phyloP scores from a whole-genome alignment of 2,113 vertebrate species.

The Megaceryle maxima region DNA sequence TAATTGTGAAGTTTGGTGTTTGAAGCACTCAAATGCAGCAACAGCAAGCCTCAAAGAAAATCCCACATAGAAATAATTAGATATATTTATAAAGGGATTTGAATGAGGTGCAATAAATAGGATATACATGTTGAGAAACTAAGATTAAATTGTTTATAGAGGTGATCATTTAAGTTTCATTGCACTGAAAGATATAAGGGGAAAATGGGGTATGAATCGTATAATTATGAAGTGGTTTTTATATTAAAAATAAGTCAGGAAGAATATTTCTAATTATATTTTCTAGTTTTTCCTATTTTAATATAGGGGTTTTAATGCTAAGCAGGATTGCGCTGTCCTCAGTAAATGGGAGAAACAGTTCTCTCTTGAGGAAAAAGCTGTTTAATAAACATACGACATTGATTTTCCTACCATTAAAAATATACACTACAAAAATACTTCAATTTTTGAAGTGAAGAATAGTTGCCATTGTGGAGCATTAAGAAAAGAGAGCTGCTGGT shows the following conservation, averaged over 20 bases:
- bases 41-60: constrained; percentile 29
- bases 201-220: neutral
- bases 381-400: neutral
- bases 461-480: neutral
- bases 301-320: neutral
- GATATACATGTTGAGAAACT: neutral
- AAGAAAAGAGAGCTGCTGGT: constrained; percentile 11
- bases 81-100: neutral
- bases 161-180: neutral
- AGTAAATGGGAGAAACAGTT: neutral
- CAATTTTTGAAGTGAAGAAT: neutral
- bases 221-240: neutral
- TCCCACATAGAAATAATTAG: neutral
- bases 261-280: neutral
- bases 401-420: neutral
- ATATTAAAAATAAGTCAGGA: neutral
- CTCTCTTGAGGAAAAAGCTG: neutral
- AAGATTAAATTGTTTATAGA: neutral
- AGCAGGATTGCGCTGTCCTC: neutral
- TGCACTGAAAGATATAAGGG: neutral
- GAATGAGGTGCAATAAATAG: neutral
- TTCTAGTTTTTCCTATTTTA: neutral
- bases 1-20: constrained; percentile 35
- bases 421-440: neutral
- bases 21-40: neutral